Base-by-base conservation (phyloP, 2,888 invertebrate genomes). In the Plebejus anna region DNA sequence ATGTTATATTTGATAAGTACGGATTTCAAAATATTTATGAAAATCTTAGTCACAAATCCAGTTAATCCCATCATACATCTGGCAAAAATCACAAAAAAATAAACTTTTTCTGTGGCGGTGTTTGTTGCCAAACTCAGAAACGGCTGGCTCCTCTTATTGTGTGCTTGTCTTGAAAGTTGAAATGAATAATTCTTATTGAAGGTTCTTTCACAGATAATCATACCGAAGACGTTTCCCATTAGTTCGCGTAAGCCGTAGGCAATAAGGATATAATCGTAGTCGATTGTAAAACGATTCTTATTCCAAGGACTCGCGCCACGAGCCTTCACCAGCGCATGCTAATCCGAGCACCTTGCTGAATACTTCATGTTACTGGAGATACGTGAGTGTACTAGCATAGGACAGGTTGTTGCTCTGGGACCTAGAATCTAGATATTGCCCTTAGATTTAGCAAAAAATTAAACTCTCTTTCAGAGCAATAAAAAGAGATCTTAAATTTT, bases 321-420 rank as follows among this genome's bases (percentile, higher is more conserved):
- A 84, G 82, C 85, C 86, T 86, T 88, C 87, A 87, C 86, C 88
- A 86, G 87, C 87, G 83, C 91, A 92, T 92, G 92, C 88, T 91
- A 92, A 91, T 92, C 88, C 86, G 86, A 84, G 84, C 81, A 86
- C 88, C 87, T 87, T 87, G 83, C 84, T 89, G 92, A 92, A 91
- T 92, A 91, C 87, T 86, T 87, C 51, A 51, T 73, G 73, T 16
- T 86, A 79, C 84, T 84, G 81, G 84, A 83, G 84, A 85, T 83
- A 84, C 82, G 83, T 78, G 77, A 78, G 85, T 81, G 82, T 83
- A 80, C 75, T 81, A 55, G 3, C 47, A n/a, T 28, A 51, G 22
- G 22, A 16, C 13, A 55, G 55, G 16, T 55, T 55, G 55, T 55
- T 55, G 16, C 3, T 55, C 55, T 55, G 55, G 55, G 4, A 51